A percentile compares a stretch with the other conserved stretches of the same genome.
phyloP scores from a whole-genome alignment of 2,113 vertebrate genomes.

The Rhinolophus sinicus region DNA sequence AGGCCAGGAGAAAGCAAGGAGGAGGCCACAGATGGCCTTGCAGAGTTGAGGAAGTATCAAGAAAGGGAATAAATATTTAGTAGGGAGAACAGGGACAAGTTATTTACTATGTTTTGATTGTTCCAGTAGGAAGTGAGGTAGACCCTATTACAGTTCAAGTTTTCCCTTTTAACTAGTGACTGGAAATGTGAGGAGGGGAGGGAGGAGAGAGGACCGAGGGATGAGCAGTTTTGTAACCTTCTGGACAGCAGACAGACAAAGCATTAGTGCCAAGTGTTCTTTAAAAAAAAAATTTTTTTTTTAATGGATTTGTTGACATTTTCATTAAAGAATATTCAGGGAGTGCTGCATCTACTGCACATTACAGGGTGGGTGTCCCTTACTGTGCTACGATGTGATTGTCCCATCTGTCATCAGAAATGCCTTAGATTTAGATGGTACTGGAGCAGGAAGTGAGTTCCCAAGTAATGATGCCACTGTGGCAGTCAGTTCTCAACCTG shows the following conservation, averaged over 20 bases:
- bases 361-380: background rate
- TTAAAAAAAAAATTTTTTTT: background rate
- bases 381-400: background rate
- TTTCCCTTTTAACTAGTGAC: background rate
- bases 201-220: background rate
- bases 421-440: background rate
- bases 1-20: background rate
- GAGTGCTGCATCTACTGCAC: background rate
- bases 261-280: background rate
- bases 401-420: slow-evolving; percentile 34
- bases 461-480: background rate
- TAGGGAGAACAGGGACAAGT: background rate
- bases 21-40: background rate
- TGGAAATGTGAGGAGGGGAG: background rate
- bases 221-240: slow-evolving; percentile 20
- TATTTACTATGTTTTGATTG: slow-evolving; percentile 35
- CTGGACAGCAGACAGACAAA: background rate
- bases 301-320: slow-evolving; percentile 32
- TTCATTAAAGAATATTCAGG: slow-evolving; percentile 27
- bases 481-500: background rate
- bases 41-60: background rate
- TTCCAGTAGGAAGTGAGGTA: slow-evolving; percentile 52
- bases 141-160: background rate
- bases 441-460: background rate
- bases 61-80: background rate